Base-by-base conservation (phyloP, 37 sponge, comb jelly and placozoan species). In the Agelas oroides region DNA sequence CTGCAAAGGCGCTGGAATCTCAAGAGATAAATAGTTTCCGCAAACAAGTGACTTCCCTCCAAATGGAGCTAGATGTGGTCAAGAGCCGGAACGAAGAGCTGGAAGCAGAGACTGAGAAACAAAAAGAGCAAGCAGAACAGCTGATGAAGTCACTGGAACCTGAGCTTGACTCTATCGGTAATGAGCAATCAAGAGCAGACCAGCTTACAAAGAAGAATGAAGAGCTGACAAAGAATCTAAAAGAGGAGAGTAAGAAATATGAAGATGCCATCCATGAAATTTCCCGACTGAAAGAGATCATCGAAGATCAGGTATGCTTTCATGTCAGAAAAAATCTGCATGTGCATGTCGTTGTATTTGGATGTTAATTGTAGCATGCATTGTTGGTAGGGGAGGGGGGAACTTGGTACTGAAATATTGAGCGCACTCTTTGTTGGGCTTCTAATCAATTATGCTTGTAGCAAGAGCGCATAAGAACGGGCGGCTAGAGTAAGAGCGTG, bases 191-290 rank as follows among this genome's bases (percentile, higher is more conserved):
- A 15, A 24, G 14, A 12, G 75, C 3, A 61, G 62, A 75, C 53
- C 54, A 21, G 75, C 59, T 75, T 25, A 8, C 14, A 5, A 75
- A 31, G 58, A 2, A 57, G 1, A 25, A 53, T 16, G 64, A 36
- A 0, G 59, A 78, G 46, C 80, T 67, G n/a, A 41, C 65, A 64
- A 54, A 80, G 27, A 55, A 66, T 37, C 70, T 82, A 8, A 46
- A 76, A 1, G 67, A 66, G 56, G 66, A 63, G 38, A 34, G 59
- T 13, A 46, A 28, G 24, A 24, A 65, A 25, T 28, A n/a, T 34
- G 81, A 38, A 53, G 60, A 76, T 6, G 2, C 61, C 19, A 11
- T 59, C 34, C 19, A 25, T 5, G 76, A 76, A 59, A 57, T 76
- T 34, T 2, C 71, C n/a, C 8, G 59, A 36, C 62, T 71, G 66